phyloP scores from a whole-genome alignment of 2,113 vertebrate genomes.

The Scopus umbretta region DNA sequence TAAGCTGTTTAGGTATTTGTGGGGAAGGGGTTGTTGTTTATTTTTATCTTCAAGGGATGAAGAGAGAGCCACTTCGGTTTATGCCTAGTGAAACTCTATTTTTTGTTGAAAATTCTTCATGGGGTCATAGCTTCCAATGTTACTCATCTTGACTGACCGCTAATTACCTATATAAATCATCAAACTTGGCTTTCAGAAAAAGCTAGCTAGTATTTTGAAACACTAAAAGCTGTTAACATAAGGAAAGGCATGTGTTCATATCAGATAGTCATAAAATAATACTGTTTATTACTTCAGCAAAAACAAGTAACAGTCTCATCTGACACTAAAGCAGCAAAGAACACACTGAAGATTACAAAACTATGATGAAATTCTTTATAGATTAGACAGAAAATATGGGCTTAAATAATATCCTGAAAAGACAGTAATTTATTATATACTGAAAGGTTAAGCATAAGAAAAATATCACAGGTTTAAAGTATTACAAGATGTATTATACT shows the following conservation, averaged over 20 bases:
- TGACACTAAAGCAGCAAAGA: background rate
- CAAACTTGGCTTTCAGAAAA: background rate
- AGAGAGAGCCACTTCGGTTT: background rate
- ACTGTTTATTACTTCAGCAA: background rate
- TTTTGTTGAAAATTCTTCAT: background rate
- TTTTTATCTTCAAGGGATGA: background rate
- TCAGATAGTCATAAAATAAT: background rate
- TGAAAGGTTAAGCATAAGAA: background rate
- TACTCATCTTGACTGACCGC: accelerated
- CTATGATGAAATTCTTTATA: background rate
- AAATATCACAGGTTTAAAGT: background rate
- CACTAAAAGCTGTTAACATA: background rate
- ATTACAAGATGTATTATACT: background rate
- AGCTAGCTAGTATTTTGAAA: background rate
- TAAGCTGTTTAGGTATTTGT: background rate
- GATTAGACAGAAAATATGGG: background rate
- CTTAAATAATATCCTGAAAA: background rate
- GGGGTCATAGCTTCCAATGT: background rate
- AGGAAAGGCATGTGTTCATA: background rate
- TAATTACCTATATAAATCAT: background rate
- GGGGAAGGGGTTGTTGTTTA: background rate
- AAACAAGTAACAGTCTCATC: background rate
- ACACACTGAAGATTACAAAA: background rate
- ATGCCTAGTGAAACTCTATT: background rate
- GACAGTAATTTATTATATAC: background rate